Evolutionary conservation across 1,140 invertebrate species (phyloP).

Genomic region (Drosophila orena): DNA sequence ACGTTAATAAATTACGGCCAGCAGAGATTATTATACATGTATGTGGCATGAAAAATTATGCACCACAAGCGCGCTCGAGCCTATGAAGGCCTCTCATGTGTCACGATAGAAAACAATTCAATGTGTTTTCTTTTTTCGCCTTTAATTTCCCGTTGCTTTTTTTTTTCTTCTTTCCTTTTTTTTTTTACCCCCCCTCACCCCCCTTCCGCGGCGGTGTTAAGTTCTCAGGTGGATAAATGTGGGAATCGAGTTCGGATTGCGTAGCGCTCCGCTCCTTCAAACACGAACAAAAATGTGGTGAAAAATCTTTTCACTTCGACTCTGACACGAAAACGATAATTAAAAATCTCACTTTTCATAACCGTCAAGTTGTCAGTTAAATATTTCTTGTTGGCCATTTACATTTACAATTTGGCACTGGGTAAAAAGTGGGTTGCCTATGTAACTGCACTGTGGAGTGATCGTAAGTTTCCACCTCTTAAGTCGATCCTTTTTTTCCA

Average conservation of each 20-base stretch:
- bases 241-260: conserved; percentile 29
- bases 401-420: conserved; percentile 17
- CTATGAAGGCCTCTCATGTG: conserved; percentile 58
- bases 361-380: conserved; percentile 31
- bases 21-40: conserved; percentile 53
- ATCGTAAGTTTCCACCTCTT: not conserved
- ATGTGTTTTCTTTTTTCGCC: conserved; percentile 25
- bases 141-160: conserved; percentile 7
- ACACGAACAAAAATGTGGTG: not conserved
- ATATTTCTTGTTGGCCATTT: conserved; percentile 3
- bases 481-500: not conserved
- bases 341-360: conserved; percentile 60
- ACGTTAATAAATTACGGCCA: conserved; percentile 62
- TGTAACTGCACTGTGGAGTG: not conserved
- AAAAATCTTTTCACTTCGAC: conserved; percentile 1
- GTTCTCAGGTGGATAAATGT: conserved; percentile 40
- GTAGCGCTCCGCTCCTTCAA: conserved; percentile 11
- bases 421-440: not conserved
- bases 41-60: conserved; percentile 57
- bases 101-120: conserved; percentile 64
- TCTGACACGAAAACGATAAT: conserved; percentile 50
- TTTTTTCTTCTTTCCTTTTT: not conserved
- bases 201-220: not conserved
- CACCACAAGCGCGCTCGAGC: conserved; percentile 25
- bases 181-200: not conserved